phyloP scores from a whole-genome alignment of 2,888 invertebrate genomes.

The Isotomurus palustris region DNA sequence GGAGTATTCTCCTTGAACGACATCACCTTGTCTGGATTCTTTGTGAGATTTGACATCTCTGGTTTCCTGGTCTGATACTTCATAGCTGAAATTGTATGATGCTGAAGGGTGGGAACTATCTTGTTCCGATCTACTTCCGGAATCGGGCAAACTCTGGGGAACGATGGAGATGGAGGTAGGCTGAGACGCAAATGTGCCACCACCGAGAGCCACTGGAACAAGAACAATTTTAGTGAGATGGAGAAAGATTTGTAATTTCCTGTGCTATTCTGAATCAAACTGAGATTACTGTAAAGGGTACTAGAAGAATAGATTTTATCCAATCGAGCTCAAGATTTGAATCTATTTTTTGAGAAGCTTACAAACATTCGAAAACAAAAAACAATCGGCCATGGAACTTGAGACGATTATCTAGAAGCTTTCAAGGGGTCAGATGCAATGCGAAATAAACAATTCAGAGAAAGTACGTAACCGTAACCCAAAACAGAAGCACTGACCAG shows the following conservation, averaged over 20 bases:
- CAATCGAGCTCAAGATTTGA: too few species aligned
- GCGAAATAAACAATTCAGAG: background rate
- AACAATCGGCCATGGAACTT: too few species aligned
- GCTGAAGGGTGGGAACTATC: background rate
- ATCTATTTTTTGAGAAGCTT: too few species aligned
- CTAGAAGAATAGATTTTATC: too few species aligned
- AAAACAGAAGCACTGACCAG: background rate
- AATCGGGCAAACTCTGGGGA: slow-evolving; percentile 15
- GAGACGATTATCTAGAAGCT: too few species aligned
- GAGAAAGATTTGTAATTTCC: too few species aligned
- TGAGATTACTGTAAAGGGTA: too few species aligned
- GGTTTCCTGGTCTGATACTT: slow-evolving; percentile 18
- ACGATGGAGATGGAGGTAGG: slow-evolving; percentile 1
- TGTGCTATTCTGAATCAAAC: too few species aligned
- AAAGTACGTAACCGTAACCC: too few species aligned
- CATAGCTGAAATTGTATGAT: slow-evolving; percentile 28
- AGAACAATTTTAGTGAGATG: background rate
- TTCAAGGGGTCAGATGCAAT: background rate
- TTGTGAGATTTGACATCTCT: slow-evolving; percentile 31
- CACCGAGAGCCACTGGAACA: slow-evolving; percentile 14
- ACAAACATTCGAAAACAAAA: too few species aligned
- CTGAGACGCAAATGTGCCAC: background rate
- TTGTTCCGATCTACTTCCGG: slow-evolving; percentile 12
- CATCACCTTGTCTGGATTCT: slow-evolving; percentile 21
- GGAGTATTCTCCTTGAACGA: slow-evolving; percentile 26